These are phyloP conservation scores for Pinna nobilis DNA, from an alignment of 1,140 invertebrate species.

Conservation along the genomic window DNA sequence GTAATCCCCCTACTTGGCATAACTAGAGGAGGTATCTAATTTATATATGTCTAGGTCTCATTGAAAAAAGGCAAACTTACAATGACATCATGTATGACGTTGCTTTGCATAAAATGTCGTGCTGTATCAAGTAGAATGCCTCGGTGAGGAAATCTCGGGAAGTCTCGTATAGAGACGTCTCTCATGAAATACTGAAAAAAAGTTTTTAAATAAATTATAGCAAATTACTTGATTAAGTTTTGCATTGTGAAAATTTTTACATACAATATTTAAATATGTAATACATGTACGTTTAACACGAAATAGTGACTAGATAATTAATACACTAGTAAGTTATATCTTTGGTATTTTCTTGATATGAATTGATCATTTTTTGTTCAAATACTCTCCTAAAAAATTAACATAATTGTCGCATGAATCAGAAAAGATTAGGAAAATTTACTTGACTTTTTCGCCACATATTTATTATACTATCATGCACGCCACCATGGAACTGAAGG, in stretches of 20 bases:
- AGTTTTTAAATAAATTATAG: not conserved
- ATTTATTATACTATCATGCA: too few relatives aligned
- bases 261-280: not conserved
- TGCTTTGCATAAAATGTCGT: slow-evolving; percentile 73
- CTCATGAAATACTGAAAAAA: slow-evolving; percentile 55
- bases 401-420: too few relatives aligned
- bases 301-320: not conserved
- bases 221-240: not conserved
- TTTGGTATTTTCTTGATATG: too few relatives aligned
- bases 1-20: too few relatives aligned
- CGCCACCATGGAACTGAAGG: too few relatives aligned
- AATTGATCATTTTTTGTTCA: too few relatives aligned
- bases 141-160: slow-evolving; percentile 73
- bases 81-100: slow-evolving; percentile 27
- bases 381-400: too few relatives aligned
- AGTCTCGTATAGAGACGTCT: slow-evolving; percentile 58
- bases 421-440: too few relatives aligned
- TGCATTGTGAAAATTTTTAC: not conserved
- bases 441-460: too few relatives aligned
- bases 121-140: slow-evolving; percentile 76
- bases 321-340: not conserved
- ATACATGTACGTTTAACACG: not conserved
- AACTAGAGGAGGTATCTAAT: too few relatives aligned
- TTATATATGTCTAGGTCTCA: too few relatives aligned
- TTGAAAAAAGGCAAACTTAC: slow-evolving; percentile 1